These are phyloP conservation scores for Ormyrus labotus DNA, from an alignment of 2,888 invertebrate genomes.

Conservation along the genomic window DNA sequence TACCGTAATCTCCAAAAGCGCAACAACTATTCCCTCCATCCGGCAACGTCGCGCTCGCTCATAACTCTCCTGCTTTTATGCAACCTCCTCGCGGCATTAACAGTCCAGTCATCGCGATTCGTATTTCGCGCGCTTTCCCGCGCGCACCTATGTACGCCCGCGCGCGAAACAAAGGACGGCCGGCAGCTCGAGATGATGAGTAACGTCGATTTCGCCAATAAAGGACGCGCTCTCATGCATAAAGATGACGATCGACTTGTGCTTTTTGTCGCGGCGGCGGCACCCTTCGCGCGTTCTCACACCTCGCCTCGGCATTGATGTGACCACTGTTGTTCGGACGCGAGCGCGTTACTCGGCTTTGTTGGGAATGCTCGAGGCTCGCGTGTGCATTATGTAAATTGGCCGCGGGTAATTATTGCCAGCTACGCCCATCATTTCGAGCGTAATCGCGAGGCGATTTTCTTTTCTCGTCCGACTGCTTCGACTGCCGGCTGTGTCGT, in stretches of 20 bases:
- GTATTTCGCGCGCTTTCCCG: no score
- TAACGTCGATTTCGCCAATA: constrained; percentile 11
- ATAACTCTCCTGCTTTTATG: no score
- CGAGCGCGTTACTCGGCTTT: no score
- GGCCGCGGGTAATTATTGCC: no score
- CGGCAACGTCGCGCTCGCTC: no score
- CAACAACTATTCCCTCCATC: no score
- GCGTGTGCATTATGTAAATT: neutral
- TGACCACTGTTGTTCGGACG: neutral
- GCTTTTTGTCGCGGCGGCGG: neutral
- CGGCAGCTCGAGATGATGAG: neutral
- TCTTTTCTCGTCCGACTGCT: neutral
- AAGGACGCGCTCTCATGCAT: neutral
- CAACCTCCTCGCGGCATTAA: no score
- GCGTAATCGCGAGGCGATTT: neutral
- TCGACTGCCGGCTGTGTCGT: no score
- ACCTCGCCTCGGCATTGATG: neutral
- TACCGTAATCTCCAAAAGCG: no score
- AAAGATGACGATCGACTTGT: neutral
- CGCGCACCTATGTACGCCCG: no score
- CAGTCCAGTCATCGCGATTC: no score
- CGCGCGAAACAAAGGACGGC: no score
- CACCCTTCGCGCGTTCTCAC: neutral
- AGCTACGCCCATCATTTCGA: constrained; percentile 7
- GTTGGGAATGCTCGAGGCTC: neutral